A percentile compares a stretch with the other conserved stretches of the same genome.
Conservation (phyloP, 2,113 vertebrate genomes). For the Psettodes erumei region DNA sequence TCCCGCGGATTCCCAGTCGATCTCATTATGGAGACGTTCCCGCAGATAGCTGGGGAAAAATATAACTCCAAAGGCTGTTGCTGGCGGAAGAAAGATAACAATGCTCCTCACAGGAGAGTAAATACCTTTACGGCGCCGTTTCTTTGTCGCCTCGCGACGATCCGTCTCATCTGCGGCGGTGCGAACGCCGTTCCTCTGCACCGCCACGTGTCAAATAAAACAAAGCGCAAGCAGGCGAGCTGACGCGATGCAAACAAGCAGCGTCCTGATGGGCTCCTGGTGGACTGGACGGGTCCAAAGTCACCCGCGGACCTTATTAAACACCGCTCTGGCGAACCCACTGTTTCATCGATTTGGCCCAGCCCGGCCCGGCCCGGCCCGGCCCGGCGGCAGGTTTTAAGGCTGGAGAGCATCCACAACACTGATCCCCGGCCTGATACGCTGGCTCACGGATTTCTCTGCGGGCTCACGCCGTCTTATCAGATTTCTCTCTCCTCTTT, state of each 20-base stretch:
- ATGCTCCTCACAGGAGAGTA: constrained; percentile 39
- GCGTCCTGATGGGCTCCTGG: constrained; percentile 19
- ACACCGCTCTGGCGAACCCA: too few relatives aligned
- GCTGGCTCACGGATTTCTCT: too few relatives aligned
- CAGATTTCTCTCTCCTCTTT: too few relatives aligned
- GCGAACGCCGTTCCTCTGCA: constrained; percentile 14
- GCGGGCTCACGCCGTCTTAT: too few relatives aligned
- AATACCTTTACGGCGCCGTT: constrained; percentile 41
- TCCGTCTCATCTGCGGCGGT: constrained; percentile 34
- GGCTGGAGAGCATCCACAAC: too few relatives aligned
- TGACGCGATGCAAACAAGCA: constrained; percentile 23
- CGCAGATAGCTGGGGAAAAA: constrained; percentile 46
- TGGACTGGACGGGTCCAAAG: neutral
- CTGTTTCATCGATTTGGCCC: too few relatives aligned
- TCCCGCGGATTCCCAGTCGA: constrained; percentile 47
- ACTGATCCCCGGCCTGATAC: too few relatives aligned
- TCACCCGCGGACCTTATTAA: too few relatives aligned
- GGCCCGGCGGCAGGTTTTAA: too few relatives aligned
- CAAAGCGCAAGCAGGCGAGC: constrained; percentile 28
- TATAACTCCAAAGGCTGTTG: constrained; percentile 46
- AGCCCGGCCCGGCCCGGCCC: too few relatives aligned
- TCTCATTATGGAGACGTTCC: constrained; percentile 61
- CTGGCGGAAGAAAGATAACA: constrained; percentile 36
- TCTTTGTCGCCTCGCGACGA: constrained; percentile 46
- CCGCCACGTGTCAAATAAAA: constrained; percentile 41